Evolutionary conservation across 2,797 vertebrate species (phyloP).

Genomic region (Steatocranus sp.): DNA sequence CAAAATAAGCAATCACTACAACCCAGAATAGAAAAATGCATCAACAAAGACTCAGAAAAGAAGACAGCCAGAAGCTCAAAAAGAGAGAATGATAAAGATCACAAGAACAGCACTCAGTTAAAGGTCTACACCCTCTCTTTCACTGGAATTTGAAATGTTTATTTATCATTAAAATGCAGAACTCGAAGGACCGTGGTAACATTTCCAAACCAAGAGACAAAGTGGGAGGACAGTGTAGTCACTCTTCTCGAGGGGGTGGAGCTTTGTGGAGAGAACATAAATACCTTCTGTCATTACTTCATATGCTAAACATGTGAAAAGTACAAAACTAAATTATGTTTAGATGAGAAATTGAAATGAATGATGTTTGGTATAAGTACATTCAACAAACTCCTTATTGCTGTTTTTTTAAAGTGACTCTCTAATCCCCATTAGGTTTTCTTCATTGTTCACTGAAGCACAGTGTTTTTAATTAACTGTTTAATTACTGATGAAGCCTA

Average conservation of each 20-base stretch:
- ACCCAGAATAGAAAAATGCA: background rate
- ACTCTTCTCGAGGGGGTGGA: background rate
- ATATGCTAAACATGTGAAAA: background rate
- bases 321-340: background rate
- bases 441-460: conserved; percentile 59
- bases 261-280: background rate
- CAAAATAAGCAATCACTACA: background rate
- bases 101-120: background rate
- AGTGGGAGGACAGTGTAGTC: background rate
- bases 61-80: background rate
- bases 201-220: background rate
- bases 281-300: background rate
- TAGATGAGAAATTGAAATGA: background rate
- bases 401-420: background rate
- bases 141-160: background rate
- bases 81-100: background rate
- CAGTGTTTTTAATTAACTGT: conserved; percentile 57
- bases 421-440: conserved; percentile 56
- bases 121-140: background rate
- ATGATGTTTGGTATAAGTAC: background rate
- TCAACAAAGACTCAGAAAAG: background rate
- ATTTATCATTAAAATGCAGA: background rate
- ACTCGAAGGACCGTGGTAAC: background rate
- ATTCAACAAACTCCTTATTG: background rate
- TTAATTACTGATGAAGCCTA: conserved; percentile 58